phyloP scores from a whole-genome alignment of 1,140 invertebrate genomes.

The Lepidurus arcticus region DNA sequence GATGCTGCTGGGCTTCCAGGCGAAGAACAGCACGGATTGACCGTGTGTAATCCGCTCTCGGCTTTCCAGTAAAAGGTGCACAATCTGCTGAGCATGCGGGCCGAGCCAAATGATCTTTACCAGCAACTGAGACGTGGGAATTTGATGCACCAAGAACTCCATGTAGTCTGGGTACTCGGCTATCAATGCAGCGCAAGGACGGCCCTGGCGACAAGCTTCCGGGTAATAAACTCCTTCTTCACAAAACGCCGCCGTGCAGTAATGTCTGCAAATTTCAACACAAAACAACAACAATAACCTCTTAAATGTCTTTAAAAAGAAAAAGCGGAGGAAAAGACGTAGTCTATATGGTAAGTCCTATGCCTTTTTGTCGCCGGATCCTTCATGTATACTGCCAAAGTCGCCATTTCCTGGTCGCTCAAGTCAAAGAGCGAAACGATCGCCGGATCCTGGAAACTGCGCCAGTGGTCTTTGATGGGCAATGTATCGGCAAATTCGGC shows the following conservation, averaged over 20 bases:
- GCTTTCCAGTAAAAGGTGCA: conserved; percentile 45
- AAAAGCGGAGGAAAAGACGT: not conserved
- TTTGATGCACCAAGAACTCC: conserved; percentile 45
- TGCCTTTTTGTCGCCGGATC: conserved; percentile 36
- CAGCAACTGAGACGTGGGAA: conserved; percentile 50
- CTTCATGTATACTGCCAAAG: conserved; percentile 34
- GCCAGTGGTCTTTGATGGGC: conserved; percentile 47
- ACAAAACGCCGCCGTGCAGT: conserved; percentile 51
- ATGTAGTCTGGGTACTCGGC: conserved; percentile 47
- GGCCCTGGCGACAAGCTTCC: conserved; percentile 46
- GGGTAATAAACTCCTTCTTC: conserved; percentile 55
- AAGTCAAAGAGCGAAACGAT: conserved; percentile 48
- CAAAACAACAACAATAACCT: conserved; percentile 8
- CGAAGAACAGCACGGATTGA: conserved; percentile 57
- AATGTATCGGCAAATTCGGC: conserved; percentile 39
- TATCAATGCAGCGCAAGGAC: conserved; percentile 54
- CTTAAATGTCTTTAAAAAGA: conserved; percentile 20
- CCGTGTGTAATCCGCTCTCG: conserved; percentile 39
- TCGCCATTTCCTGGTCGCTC: conserved; percentile 37
- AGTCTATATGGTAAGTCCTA: not conserved
- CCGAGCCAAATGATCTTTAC: conserved; percentile 62
- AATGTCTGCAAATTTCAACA: conserved; percentile 42
- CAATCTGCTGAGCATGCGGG: conserved; percentile 48
- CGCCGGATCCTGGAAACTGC: conserved; percentile 47
- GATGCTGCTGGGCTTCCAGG: conserved; percentile 61